Evolutionary conservation across 2,797 vertebrate species (phyloP), one percentile per base, ranked within the genome.

Genomic region (Melanotaenia pygmaea): DNA sequence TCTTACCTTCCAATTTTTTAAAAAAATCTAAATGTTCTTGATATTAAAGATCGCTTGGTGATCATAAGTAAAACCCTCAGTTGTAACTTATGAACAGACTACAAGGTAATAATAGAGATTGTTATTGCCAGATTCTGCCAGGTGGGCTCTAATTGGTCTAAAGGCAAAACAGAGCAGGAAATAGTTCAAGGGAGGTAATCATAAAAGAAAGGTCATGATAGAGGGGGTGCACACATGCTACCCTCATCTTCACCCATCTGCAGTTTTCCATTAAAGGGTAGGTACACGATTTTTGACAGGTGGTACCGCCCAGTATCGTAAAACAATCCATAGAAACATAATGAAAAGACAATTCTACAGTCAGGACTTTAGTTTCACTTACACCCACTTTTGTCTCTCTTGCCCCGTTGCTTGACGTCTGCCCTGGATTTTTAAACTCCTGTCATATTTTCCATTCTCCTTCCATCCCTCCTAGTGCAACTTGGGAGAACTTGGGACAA

Each of bases 361-460:
- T 70, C 24, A 51, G 53, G 59, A 67, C 43, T 67, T 47, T 58
- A 61, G n/a, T 54, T 72, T 86, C 38, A 57, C 65, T 76, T 59
- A 64, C 53, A 84, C 60, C 60, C 58, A 70, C 65, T 59, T 77
- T 79, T 60, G 76, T 80, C 72, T 64, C 73, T 77, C 75, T 74
- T 64, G 28, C 61, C 74, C 78, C 73, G 82, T 83, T 84, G 75
- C 77, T 78, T 88, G 86, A 91, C 88, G 90, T 92, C 88, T 91
- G 84, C 79, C 85, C 81, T 61, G 84, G 73, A 91, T 88, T 91
- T 82, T 82, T 53, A 80, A 80, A 71, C 45, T 64, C 68, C 84
- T 90, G 88, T 90, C 88, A 90, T 85, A 83, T 82, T 91, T 92
- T 92, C 91, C 88, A 87, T 79, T 87, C 81, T 80, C 79, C 74